Conservation (phyloP, 2,797 vertebrate genomes). For the Sebastes paucispinis region DNA sequence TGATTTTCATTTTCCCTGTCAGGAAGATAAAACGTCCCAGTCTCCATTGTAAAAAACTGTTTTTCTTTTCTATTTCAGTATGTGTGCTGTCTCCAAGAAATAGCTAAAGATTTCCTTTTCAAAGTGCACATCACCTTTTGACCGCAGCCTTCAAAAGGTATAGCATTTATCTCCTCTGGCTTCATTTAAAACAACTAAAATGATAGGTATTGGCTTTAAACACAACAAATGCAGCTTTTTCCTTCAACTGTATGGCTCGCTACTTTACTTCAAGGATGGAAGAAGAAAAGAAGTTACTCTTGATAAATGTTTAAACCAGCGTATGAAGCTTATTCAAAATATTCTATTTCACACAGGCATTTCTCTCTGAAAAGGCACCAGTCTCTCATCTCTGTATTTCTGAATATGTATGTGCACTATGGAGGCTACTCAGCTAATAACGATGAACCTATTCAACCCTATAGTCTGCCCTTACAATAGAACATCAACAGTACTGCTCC, state of each 20-base stretch:
- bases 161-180: neutral
- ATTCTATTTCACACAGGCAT: neutral
- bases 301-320: neutral
- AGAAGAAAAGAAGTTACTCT: neutral
- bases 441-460: neutral
- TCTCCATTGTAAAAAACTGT: neutral
- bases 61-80: neutral
- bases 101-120: neutral
- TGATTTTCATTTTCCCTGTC: slow-evolving; percentile 11
- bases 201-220: neutral
- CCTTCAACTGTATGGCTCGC: neutral
- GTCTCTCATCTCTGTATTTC: neutral
- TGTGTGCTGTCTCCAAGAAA: neutral
- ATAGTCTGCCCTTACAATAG: neutral
- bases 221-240: neutral
- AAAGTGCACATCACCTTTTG: neutral
- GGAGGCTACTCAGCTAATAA: neutral
- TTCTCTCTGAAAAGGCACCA: neutral
- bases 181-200: neutral
- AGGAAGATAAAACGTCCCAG: slow-evolving; percentile 25
- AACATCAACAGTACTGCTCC: neutral
- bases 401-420: neutral
- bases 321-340: neutral
- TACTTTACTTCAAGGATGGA: neutral
- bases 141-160: neutral